A percentile compares a stretch with the other conserved stretches of the same genome.
These are phyloP conservation scores for Glandiceps talaboti DNA, from an alignment of 53 echinoderm and acorn worm genomes.

Conservation along the genomic window DNA sequence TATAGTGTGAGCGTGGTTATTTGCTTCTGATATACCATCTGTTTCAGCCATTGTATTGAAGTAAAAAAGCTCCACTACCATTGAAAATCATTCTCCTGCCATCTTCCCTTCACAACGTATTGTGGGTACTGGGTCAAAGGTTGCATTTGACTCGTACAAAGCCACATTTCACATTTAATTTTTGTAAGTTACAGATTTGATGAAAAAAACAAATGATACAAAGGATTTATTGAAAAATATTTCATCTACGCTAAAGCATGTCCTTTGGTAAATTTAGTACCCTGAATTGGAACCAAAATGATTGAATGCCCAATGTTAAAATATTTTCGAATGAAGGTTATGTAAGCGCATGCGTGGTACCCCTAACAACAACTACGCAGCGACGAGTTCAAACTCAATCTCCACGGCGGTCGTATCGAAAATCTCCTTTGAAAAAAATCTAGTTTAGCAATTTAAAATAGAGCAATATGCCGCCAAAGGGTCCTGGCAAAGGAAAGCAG, in stretches of 20 bases:
- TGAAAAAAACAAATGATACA: too few relatives aligned
- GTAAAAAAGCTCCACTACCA: background rate
- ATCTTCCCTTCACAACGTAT: background rate
- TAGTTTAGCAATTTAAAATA: background rate
- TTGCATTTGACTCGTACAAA: background rate
- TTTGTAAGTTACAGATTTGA: too few relatives aligned
- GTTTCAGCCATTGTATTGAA: background rate
- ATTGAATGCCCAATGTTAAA: too few relatives aligned
- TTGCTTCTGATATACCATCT: background rate
- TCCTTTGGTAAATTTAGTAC: too few relatives aligned
- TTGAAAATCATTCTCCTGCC: background rate
- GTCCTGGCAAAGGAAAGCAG: constrained; percentile 29
- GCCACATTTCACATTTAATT: too few relatives aligned
- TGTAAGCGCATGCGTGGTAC: constrained; percentile 65
- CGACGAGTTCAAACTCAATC: background rate
- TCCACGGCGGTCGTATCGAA: background rate
- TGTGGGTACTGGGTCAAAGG: background rate
- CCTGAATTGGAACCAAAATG: too few relatives aligned
- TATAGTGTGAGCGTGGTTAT: background rate
- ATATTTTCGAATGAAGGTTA: background rate
- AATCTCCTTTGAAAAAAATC: background rate
- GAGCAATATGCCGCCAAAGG: constrained; percentile 38
- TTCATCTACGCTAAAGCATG: too few relatives aligned
- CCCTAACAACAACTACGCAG: constrained; percentile 72
- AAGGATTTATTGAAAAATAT: too few relatives aligned